Evolutionary conservation across 2,113 vertebrate genomes (phyloP), one percentile per base, ranked within the genome.

Genomic region (Polypterus senegalus): DNA sequence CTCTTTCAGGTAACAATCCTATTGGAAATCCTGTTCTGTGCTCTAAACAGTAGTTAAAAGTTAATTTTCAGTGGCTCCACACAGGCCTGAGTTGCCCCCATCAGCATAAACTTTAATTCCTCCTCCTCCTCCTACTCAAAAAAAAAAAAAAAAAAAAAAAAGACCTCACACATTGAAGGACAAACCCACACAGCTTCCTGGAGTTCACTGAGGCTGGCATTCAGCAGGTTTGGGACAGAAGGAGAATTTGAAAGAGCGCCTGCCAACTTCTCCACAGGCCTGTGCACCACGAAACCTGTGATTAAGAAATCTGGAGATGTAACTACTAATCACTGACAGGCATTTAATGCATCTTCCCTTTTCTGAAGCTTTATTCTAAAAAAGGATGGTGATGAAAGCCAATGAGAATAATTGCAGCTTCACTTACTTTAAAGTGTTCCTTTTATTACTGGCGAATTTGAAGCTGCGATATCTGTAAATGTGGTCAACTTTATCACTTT

Each of bases 151-250:
- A n/a, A n/a, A n/a, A 46, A 27, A 47, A 59, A 52, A 47, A 47
- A 52, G 67, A 68, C 63, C 67, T 65, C 67, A 68, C 67, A 68
- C 67, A 62, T 59, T 59, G 67, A 55, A 9, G 27, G 56, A 54
- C 60, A 53, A 56, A 65, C 11, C 63, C 56, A 11, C 63, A 58
- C 51, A 10, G 45, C 63, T 59, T 68, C 63, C 51, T 47, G 59
- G 55, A 10, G 56, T 44, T 11, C 53, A 11, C 46, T 5, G n/a
- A 27, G 52, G 47, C 62, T 49, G 62, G 58, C 61, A 48, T 27
- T 27, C 27, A 46, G 55, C 49, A 49, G 47, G 54, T 3, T 10
- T n/a, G 53, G 62, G 62, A 67, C 54, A 61, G 48, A 47, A 49
- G 44, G 48, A n/a, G 58, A 57, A 55, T 57, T 49, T 44, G 46